Base-by-base conservation (phyloP, 2,888 invertebrate genomes). In the Patella caerulea region DNA sequence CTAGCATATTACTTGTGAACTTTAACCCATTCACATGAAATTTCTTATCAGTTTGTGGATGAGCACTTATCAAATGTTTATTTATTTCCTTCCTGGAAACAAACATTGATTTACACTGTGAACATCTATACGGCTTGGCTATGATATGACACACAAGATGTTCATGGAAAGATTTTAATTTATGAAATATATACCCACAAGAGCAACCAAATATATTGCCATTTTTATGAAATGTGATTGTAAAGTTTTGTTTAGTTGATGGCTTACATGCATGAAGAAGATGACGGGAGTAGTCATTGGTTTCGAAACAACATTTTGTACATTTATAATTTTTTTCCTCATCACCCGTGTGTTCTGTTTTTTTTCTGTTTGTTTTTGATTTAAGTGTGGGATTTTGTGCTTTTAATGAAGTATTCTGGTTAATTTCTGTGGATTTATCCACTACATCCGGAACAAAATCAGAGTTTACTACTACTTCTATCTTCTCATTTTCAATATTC, bases 161-260 rank as follows among this genome's bases (percentile, higher is more conserved):
- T 65, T 65, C 65, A 65, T 65, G 65, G 15, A 65, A 65, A 65
- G 65, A 24, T 65, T 65, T 65, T 11, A 65, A 24, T 24, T 65
- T 65, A 24, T 65, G 65, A 14, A 24, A 65, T 24, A 65, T 65
- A 24, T 65, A 24, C 3, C 24, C 65, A 65, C 65, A 65, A 9
- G 19, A 12, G 14, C 65, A 65, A 17, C 65, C 24, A 24, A 65
- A 65, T 15, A 19, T 24, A 19, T 65, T 65, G 15, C 65, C 65
- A 65, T 24, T 24, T 65, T 19, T 24, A 65, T 65, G 65, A 11
- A 24, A 65, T 12, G 19, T 19, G 24, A 65, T 24, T 19, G 65
- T 65, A 65, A 65, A 65, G 65, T 19, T 65, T 12, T 12, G 19
- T 14, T 24, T 14, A 12, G 65, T 65, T 24, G 65, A 15, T 65